Evolutionary conservation across 2,113 vertebrate species (phyloP).

Genomic region (Sinosuthora webbiana): DNA sequence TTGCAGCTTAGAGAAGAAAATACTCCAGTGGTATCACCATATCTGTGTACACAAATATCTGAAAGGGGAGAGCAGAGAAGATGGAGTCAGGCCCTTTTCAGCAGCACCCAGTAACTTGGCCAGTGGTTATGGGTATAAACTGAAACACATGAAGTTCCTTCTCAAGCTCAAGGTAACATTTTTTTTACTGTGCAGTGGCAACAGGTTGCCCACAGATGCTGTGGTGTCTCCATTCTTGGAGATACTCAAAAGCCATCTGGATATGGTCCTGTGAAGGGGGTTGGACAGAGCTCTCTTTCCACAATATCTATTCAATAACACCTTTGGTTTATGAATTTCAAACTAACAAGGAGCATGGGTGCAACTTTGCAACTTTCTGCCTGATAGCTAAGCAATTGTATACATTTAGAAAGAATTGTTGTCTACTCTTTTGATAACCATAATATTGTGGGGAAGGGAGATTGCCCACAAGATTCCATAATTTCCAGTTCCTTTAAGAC

Average conservation of each 20-base stretch:
- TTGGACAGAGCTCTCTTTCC: neutral
- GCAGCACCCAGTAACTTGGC: neutral
- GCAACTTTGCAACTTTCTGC: neutral
- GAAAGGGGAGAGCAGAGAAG: neutral
- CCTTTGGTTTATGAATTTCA: neutral
- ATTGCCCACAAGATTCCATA: neutral
- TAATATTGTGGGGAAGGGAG: neutral
- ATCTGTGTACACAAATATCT: neutral
- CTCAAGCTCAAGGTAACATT: neutral
- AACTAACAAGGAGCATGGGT: neutral
- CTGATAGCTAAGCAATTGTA: neutral
- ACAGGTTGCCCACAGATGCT: neutral
- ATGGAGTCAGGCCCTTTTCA: neutral
- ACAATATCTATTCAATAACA: neutral
- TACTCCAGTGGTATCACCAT: neutral
- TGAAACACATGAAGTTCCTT: neutral
- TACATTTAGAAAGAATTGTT: neutral
- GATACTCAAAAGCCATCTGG: neutral
- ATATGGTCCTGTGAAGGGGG: neutral
- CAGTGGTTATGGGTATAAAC: neutral
- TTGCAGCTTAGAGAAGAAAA: neutral
- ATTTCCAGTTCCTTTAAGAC: neutral
- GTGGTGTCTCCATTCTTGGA: neutral
- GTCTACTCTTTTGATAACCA: neutral
- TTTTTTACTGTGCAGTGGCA: neutral